Percentiles rank a stretch among this genome's conserved stretches.
These are phyloP conservation scores for Bombus confusus DNA, from an alignment of 1,140 invertebrate genomes.

Conservation along the genomic window DNA sequence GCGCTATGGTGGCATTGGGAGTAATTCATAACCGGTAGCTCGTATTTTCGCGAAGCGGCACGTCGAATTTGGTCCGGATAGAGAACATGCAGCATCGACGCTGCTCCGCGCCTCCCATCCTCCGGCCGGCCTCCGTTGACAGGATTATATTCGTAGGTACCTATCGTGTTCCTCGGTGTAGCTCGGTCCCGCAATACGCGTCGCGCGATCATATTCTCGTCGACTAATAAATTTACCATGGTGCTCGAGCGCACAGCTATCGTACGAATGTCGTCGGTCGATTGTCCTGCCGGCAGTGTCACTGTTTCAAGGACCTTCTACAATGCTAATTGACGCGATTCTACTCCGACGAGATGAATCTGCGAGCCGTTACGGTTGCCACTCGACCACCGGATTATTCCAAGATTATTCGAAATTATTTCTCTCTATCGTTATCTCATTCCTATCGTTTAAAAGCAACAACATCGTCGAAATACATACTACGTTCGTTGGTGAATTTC, in stretches of 20 bases:
- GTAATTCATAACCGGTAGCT: slow-evolving; percentile 79
- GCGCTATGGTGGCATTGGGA: slow-evolving; percentile 57
- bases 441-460: no score
- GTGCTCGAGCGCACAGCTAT: slow-evolving; percentile 50
- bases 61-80: slow-evolving; percentile 78
- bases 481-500: background rate
- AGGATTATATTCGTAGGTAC: slow-evolving; percentile 80
- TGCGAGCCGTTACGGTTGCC: background rate
- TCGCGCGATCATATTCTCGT: slow-evolving; percentile 77
- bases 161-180: slow-evolving; percentile 72
- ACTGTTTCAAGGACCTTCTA: slow-evolving; percentile 55
- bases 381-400: no score
- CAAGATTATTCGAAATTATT: background rate
- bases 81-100: slow-evolving; percentile 77
- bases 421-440: background rate
- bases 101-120: slow-evolving; percentile 27
- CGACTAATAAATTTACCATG: slow-evolving; percentile 77
- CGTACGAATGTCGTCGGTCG: slow-evolving; percentile 57
- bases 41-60: slow-evolving; percentile 74
- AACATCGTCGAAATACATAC: no score
- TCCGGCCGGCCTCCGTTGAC: slow-evolving; percentile 68
- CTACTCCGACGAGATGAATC: no score
- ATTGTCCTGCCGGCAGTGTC: slow-evolving; percentile 51
- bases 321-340: slow-evolving; percentile 18
- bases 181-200: slow-evolving; percentile 72